A percentile compares a stretch with the other conserved stretches of the same genome.
Evolutionary conservation across 1,140 invertebrate species (phyloP).

Genomic region (Teleopsis dalmanni): DNA sequence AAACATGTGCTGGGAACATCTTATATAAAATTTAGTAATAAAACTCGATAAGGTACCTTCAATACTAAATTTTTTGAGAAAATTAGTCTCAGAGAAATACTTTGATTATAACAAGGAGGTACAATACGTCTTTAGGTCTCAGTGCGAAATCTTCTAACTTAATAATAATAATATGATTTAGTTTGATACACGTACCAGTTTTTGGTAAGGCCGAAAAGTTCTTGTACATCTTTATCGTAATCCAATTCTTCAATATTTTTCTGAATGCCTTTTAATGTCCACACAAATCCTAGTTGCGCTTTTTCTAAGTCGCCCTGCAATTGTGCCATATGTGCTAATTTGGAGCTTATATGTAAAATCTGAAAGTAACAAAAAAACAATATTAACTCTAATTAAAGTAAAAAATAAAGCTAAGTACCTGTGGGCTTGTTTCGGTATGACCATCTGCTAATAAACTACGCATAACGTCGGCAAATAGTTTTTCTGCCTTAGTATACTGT

Average conservation of each 20-base stretch:
- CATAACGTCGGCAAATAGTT: slow-evolving; percentile 73
- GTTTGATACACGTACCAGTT: slow-evolving; percentile 57
- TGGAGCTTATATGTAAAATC: slow-evolving; percentile 51
- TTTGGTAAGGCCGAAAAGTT: slow-evolving; percentile 52
- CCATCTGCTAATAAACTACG: slow-evolving; percentile 65
- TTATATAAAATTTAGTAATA: too few relatives aligned
- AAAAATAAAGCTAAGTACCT: slow-evolving; percentile 45
- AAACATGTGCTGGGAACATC: too few relatives aligned
- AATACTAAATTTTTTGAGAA: too few relatives aligned
- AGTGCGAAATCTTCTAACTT: slow-evolving; percentile 39
- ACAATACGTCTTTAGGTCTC: too few relatives aligned
- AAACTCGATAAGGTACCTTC: too few relatives aligned
- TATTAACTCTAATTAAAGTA: background rate
- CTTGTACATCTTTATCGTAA: slow-evolving; percentile 30
- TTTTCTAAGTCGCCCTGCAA: slow-evolving; percentile 53
- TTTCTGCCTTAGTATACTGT: slow-evolving; percentile 74
- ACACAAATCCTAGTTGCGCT: slow-evolving; percentile 63
- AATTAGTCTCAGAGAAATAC: too few relatives aligned
- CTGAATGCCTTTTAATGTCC: slow-evolving; percentile 60
- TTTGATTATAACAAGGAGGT: too few relatives aligned
- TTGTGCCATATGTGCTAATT: slow-evolving; percentile 59
- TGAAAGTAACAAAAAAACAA: slow-evolving; percentile 7
- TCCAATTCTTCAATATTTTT: slow-evolving; percentile 33
- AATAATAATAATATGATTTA: background rate
- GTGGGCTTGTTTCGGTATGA: slow-evolving; percentile 61